Conservation (phyloP, 2,797 vertebrate genomes). For the Rhynchotus rufescens region DNA sequence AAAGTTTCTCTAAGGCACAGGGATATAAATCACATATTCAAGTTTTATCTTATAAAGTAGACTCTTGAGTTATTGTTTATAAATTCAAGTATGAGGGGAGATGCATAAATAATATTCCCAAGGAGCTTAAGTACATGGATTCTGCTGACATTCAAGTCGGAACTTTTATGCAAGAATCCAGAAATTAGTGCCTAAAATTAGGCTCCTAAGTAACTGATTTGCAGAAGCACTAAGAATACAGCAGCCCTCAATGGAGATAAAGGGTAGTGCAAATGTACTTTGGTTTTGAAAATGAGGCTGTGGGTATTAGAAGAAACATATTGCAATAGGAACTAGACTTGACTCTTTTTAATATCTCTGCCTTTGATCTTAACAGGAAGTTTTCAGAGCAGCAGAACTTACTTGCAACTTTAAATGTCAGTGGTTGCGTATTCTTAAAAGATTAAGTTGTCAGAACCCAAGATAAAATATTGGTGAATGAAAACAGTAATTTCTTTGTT, state of each 20-base stretch:
- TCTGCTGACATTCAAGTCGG: background rate
- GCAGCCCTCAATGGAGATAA: conserved; percentile 10
- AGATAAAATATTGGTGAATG: background rate
- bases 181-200: conserved; percentile 24
- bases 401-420: background rate
- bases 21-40: background rate
- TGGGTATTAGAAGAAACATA: conserved; percentile 50
- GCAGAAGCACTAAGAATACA: background rate
- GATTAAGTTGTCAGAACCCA: background rate
- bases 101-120: background rate
- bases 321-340: conserved; percentile 10
- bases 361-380: background rate
- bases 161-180: conserved; percentile 4
- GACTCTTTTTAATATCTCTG: conserved; percentile 17
- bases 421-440: background rate
- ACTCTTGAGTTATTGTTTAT: background rate
- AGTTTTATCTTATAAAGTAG: background rate
- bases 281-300: conserved; percentile 39
- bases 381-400: conserved; percentile 3
- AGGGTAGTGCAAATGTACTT: conserved; percentile 8
- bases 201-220: conserved; percentile 4
- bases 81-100: background rate
- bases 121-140: background rate
- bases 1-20: background rate
- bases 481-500: background rate